A percentile compares a stretch with the other conserved stretches of the same genome.
Conservation (phyloP, 2,113 vertebrate genomes). For the Enhydra lutris region DNA sequence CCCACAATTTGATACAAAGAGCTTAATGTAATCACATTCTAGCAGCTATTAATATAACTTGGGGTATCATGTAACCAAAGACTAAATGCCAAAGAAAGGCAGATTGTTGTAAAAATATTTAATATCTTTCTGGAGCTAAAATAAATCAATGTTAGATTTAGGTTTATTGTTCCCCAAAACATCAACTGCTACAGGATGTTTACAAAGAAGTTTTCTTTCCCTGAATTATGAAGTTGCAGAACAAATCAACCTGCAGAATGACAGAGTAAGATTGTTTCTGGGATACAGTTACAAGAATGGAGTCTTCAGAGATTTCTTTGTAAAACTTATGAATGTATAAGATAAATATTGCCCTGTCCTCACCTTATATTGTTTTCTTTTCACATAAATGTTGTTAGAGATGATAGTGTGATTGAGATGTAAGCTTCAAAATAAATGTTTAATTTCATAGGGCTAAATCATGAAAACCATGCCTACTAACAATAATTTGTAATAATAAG, state of each 20-base stretch:
- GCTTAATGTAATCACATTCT: neutral
- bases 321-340: neutral
- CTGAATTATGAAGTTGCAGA: slow-evolving; percentile 1
- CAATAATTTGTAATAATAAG: neutral
- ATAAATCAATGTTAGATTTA: neutral
- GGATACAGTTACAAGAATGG: neutral
- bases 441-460: neutral
- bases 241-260: neutral
- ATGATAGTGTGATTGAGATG: neutral
- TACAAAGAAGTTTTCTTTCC: neutral
- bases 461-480: neutral
- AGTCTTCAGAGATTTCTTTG: slow-evolving; percentile 9
- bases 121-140: neutral
- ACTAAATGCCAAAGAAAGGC: neutral
- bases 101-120: neutral
- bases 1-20: neutral
- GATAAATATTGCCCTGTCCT: neutral
- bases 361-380: neutral
- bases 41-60: neutral
- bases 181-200: neutral
- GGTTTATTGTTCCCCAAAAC: slow-evolving; percentile 15
- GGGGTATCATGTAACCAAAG: neutral
- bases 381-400: neutral
- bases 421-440: slow-evolving; percentile 30
- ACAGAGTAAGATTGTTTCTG: neutral